Percentiles rank a stretch among this genome's conserved stretches.
phyloP scores from a whole-genome alignment of 2,888 invertebrate genomes.

The Lycocerus yunnanus region DNA sequence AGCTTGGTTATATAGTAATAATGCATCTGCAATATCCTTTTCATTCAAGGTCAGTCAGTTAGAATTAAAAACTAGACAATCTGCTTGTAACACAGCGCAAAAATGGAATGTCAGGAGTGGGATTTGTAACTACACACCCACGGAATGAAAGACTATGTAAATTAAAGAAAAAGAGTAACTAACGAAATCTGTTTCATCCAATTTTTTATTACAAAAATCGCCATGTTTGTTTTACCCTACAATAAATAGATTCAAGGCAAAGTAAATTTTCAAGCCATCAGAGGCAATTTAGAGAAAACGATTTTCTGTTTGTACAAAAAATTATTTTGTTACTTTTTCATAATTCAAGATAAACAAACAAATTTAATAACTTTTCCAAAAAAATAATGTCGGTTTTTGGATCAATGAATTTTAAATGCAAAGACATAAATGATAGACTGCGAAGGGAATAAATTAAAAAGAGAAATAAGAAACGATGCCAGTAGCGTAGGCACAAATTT shows the following conservation, averaged over 20 bases:
- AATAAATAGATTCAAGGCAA: neutral
- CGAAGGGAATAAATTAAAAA: neutral
- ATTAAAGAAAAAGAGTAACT: too few species aligned
- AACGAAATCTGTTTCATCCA: neutral
- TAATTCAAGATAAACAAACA: neutral
- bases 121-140: conserved; percentile 78
- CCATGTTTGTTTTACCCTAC: neutral
- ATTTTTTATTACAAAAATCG: neutral
- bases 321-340: neutral
- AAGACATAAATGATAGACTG: neutral
- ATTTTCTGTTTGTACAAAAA: neutral
- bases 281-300: neutral
- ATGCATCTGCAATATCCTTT: neutral
- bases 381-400: neutral
- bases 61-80: conserved; percentile 26
- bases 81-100: conserved; percentile 15
- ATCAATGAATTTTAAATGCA: neutral
- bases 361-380: neutral
- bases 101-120: conserved; percentile 67
- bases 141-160: neutral
- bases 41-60: conserved; percentile 29
- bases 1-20: neutral
- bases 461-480: neutral
- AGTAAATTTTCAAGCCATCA: neutral
- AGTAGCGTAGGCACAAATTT: neutral